phyloP scores from a whole-genome alignment of 2,888 invertebrate genomes.

The Leucoptera coffeella region DNA sequence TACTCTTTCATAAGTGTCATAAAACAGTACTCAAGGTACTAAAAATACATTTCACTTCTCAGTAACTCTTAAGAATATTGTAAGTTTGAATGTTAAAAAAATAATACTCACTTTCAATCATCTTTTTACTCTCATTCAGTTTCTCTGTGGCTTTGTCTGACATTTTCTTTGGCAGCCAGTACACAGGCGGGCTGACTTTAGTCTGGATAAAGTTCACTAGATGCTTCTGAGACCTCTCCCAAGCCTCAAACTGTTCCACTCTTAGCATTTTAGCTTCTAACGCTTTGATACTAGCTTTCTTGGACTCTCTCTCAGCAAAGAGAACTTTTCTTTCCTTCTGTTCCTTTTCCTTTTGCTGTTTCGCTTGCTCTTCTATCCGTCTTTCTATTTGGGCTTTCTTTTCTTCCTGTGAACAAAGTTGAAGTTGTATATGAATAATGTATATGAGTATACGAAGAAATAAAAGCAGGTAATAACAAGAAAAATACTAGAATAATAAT shows the following conservation, averaged over 20 bases:
- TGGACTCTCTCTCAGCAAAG: constrained; percentile 78
- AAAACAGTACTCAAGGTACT: no score
- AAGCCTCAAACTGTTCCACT: constrained; percentile 81
- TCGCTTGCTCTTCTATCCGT: constrained; percentile 87
- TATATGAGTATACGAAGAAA: no score
- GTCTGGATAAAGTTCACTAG: constrained; percentile 82
- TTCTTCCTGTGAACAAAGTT: constrained; percentile 26
- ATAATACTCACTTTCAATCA: constrained; percentile 61
- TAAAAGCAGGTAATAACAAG: no score
- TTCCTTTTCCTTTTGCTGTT: constrained; percentile 75
- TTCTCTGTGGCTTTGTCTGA: constrained; percentile 63
- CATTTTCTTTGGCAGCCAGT: constrained; percentile 80
- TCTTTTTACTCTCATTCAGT: constrained; percentile 56
- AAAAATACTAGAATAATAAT: no score
- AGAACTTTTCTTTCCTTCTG: constrained; percentile 79
- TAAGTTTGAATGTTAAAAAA: no score
- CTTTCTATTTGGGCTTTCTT: constrained; percentile 77
- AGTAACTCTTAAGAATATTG: no score
- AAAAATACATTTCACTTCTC: no score
- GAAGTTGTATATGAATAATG: no score
- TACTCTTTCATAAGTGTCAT: no score
- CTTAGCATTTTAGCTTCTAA: constrained; percentile 87
- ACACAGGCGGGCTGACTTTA: constrained; percentile 78
- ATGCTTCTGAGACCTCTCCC: constrained; percentile 70
- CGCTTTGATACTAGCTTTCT: constrained; percentile 82